These are phyloP conservation scores for Ambastaia sidthimunki DNA, from an alignment of 2,797 vertebrate genomes.

Conservation along the genomic window DNA sequence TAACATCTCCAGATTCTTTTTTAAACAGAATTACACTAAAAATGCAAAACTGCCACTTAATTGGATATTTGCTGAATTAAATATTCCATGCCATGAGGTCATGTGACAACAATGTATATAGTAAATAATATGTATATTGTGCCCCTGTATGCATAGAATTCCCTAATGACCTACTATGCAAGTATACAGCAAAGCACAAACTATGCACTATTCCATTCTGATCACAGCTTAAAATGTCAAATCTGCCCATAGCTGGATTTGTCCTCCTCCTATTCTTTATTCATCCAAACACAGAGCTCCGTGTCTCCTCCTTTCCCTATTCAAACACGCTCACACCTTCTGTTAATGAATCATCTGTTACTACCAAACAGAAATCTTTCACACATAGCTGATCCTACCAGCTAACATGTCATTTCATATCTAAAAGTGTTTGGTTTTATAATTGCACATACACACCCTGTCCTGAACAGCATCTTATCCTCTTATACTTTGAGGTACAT, in stretches of 20 bases:
- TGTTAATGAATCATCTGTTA: constrained; percentile 16
- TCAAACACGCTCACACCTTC: constrained; percentile 2
- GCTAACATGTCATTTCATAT: neutral
- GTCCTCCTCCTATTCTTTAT: neutral
- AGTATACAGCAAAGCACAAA: neutral
- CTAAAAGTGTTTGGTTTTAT: neutral
- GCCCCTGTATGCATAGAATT: neutral
- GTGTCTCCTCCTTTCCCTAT: constrained; percentile 9
- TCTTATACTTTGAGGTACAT: neutral
- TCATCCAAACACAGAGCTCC: neutral
- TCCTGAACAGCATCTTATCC: neutral
- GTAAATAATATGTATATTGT: neutral
- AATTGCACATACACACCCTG: constrained; percentile 12
- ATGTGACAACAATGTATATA: constrained; percentile 3
- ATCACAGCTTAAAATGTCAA: no score
- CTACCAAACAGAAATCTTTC: constrained; percentile 1
- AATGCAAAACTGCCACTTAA: no score
- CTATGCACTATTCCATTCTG: no score
- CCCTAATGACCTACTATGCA: neutral
- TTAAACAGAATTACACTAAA: no score
- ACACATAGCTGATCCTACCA: constrained; percentile 2
- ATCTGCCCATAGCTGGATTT: no score
- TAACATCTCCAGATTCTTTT: no score
- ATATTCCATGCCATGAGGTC: neutral
- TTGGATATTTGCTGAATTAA: neutral